Conservation (phyloP, 2,113 vertebrate genomes). For the Phocoena phocoena region DNA sequence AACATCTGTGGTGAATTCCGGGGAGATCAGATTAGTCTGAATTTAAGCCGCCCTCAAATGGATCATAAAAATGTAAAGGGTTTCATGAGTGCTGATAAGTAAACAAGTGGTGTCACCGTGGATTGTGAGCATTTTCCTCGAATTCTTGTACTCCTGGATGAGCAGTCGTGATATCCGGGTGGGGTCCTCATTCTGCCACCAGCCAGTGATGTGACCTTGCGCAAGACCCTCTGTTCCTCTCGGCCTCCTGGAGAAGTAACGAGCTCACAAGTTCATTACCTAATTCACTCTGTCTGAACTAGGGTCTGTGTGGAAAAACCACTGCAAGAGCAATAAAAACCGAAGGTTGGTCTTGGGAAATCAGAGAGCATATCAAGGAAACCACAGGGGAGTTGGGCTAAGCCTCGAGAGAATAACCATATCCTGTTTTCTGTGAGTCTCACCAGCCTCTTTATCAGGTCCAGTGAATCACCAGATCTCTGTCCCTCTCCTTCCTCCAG, state of each 20-base stretch:
- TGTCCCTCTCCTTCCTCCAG: conserved; percentile 38
- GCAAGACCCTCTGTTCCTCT: neutral
- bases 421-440: conserved; percentile 66
- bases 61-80: neutral
- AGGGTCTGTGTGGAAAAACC: conserved; percentile 34
- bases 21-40: neutral
- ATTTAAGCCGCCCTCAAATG: neutral
- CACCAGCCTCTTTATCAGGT: conserved; percentile 28
- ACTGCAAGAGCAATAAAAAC: conserved; percentile 29
- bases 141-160: neutral
- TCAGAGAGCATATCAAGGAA: conserved; percentile 59
- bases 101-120: neutral
- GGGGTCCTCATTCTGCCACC: neutral
- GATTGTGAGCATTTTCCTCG: neutral
- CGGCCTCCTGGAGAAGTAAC: neutral
- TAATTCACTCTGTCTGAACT: neutral
- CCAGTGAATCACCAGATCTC: conserved; percentile 56
- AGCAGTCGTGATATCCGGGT: neutral
- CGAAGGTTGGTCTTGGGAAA: conserved; percentile 38
- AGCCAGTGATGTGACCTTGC: neutral
- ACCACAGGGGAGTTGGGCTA: conserved; percentile 46
- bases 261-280: neutral
- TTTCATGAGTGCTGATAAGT: neutral
- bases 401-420: conserved; percentile 48
- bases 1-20: neutral